These are phyloP conservation scores for Ectemnius cavifrons DNA, from an alignment of 2,888 invertebrate species.

Conservation along the genomic window DNA sequence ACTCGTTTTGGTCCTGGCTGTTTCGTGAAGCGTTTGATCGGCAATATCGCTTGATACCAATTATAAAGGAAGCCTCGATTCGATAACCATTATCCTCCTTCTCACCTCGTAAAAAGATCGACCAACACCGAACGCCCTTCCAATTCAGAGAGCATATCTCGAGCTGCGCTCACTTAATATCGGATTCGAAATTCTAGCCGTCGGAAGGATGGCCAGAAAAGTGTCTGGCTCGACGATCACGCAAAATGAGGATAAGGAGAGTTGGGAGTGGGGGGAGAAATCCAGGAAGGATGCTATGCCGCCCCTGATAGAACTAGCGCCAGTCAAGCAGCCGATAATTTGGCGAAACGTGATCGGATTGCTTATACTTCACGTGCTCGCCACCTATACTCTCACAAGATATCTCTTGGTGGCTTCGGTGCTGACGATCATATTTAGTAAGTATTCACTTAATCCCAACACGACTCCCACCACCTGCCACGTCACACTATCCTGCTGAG, in stretches of 20 bases:
- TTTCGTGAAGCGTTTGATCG: background rate
- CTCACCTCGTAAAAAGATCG: too few species aligned
- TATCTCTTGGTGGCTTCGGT: conserved; percentile 73
- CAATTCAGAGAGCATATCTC: too few species aligned
- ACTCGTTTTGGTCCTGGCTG: background rate
- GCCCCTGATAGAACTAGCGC: conserved; percentile 17
- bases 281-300: conserved; percentile 18
- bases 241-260: conserved; percentile 38
- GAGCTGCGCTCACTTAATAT: too few species aligned
- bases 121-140: too few species aligned
- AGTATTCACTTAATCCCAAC: conserved; percentile 71
- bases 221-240: conserved; percentile 23
- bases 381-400: conserved; percentile 75
- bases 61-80: too few species aligned
- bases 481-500: too few species aligned
- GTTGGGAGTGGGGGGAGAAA: background rate
- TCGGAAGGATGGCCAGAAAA: background rate
- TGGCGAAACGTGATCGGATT: conserved; percentile 83
- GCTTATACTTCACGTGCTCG: conserved; percentile 79
- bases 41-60: background rate
- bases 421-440: conserved; percentile 81
- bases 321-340: conserved; percentile 79
- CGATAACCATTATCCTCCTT: too few species aligned
- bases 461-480: too few species aligned
- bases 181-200: background rate